Conservation (phyloP, 2,113 vertebrate species). For the Holacanthus passer region DNA sequence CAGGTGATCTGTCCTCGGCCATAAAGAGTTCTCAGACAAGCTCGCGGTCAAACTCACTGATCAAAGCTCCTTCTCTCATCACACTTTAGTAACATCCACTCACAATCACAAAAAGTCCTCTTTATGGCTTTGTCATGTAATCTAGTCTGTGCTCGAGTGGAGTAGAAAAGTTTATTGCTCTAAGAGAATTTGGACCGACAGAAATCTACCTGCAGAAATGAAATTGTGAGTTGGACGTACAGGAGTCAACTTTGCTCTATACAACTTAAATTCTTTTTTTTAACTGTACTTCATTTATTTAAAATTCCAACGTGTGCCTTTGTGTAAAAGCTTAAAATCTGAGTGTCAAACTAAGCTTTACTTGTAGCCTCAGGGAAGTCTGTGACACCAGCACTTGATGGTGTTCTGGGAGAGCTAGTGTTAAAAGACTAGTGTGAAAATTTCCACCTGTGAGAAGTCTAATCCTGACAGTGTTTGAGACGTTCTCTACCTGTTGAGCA, state of each 20-base stretch:
- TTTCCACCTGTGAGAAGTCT: too few species aligned
- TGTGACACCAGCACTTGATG: neutral
- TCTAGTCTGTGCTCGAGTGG: neutral
- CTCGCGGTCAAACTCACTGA: neutral
- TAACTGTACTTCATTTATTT: neutral
- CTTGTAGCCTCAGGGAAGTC: neutral
- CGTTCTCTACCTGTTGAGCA: neutral
- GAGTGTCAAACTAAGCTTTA: neutral
- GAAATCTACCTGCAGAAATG: neutral
- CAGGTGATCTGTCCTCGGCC: neutral
- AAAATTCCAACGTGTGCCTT: neutral
- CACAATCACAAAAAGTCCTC: neutral
- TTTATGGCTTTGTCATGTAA: neutral
- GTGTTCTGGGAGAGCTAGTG: neutral
- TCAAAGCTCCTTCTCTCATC: neutral
- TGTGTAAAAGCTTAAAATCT: neutral
- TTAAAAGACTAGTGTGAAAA: too few species aligned
- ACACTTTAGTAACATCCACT: neutral
- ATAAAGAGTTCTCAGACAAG: neutral
- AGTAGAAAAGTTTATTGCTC: neutral
- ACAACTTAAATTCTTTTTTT: neutral
- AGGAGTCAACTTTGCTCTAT: too few species aligned
- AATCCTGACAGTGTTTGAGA: neutral
- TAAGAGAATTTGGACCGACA: neutral
- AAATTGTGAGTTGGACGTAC: too few species aligned